Percentiles rank a stretch among this genome's conserved stretches.
phyloP scores from a whole-genome alignment of 30 jellyfish, hydroid and myxozoan genomes.

The Turritopsis dohrnii region DNA sequence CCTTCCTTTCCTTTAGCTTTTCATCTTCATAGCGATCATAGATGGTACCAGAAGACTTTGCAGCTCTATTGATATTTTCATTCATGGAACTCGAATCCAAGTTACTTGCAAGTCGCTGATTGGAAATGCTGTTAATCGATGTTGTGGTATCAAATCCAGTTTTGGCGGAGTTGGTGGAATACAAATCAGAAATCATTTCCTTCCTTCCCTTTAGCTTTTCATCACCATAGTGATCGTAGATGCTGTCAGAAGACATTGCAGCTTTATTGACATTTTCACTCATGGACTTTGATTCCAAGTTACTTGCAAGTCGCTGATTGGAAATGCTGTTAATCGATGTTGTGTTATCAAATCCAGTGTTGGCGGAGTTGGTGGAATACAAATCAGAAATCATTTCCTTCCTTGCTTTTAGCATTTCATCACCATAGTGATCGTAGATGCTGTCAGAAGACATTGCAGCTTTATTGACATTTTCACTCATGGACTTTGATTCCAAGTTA shows the following conservation, averaged over 20 bases:
- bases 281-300: background rate
- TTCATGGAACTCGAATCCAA: background rate
- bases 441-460: background rate
- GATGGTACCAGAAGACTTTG: no score
- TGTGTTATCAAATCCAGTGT: background rate
- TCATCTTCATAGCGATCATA: no score
- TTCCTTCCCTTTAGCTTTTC: background rate
- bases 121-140: no score
- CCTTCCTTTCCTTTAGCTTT: no score
- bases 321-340: no score
- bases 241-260: background rate
- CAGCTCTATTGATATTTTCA: background rate
- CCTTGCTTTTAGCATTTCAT: background rate
- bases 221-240: background rate
- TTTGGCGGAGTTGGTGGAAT: background rate
- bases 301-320: background rate
- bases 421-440: background rate
- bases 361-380: background rate
- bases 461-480: background rate
- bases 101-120: background rate
- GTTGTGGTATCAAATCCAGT: background rate
- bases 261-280: background rate
- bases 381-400: background rate
- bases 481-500: background rate
- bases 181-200: background rate